Base-by-base conservation (phyloP, 2,113 vertebrate genomes). In the Neolamprologus toae region DNA sequence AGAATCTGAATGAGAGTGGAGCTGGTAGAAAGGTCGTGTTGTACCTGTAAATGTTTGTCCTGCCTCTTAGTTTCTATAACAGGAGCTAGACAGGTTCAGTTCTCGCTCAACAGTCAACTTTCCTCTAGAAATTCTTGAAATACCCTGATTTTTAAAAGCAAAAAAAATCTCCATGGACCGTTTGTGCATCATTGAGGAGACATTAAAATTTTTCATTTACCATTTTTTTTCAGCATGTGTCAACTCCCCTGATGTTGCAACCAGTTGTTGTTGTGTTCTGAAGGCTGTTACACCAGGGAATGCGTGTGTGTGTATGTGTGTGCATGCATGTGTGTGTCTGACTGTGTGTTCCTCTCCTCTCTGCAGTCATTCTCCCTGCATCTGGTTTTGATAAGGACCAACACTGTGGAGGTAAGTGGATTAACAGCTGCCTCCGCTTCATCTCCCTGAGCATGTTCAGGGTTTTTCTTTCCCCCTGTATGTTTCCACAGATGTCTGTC, bases 331-430 rank as follows among this genome's bases (percentile, higher is more conserved):
- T 89, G 84, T 83, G 82, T 85, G 86, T 93, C 90, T 96, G 93
- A 93, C 92, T 83, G 73, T 95, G 86, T 94, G 84, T 90, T 93
- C 92, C 93, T 92, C 90, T 91, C 92, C 88, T 90, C 90, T 95
- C 90, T 93, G 87, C 96, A 99, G 98, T 98, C 92, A 98, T 99
- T 95, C 97, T 99, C 89, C 97, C 98, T 84, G 98, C 98, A 80
- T 99, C 98, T 90, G 98, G 98, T 94, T 97, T 98, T 84, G 98
- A 99, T 83, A 98, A 98, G 94, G 96, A 97, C 93, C 95, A 96
- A 2, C 95, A 97, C 88, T 99, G 98, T 93, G 97, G 97, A 96
- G 98, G 98, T 99, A 97, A 96, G 96, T 95, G 89, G 93, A 92
- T 92, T 31, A 91, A 71, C 90, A 84, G 68, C 87, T 89, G 80